These are phyloP conservation scores for Nannoperca obscura DNA, from an alignment of 2,797 vertebrate species.

Conservation along the genomic window DNA sequence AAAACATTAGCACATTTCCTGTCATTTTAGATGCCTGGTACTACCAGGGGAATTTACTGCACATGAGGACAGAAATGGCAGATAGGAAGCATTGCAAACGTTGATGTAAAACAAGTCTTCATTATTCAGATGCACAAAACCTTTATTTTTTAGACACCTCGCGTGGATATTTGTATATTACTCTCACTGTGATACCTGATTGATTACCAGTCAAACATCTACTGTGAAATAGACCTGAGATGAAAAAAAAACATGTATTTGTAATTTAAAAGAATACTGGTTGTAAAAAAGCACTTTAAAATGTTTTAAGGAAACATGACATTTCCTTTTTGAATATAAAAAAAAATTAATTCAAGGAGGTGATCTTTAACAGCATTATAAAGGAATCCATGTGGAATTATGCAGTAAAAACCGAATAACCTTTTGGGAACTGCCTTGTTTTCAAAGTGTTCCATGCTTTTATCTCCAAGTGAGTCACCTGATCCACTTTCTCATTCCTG, in stretches of 20 bases:
- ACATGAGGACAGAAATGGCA: background rate
- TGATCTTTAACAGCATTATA: slow-evolving; percentile 11
- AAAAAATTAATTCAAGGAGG: slow-evolving; percentile 7
- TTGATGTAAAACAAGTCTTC: background rate
- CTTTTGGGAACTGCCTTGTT: slow-evolving; percentile 20
- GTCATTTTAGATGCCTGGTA: slow-evolving; percentile 2
- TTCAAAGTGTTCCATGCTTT: slow-evolving; percentile 32
- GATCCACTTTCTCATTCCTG: slow-evolving; percentile 50
- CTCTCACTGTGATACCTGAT: background rate
- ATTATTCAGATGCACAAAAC: slow-evolving; percentile 19
- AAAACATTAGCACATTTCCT: slow-evolving; percentile 12
- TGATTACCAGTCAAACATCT: background rate
- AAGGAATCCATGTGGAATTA: slow-evolving; percentile 11
- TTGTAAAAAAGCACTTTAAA: background rate
- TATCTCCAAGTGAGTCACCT: slow-evolving; percentile 60
- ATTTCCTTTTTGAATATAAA: slow-evolving; percentile 36
- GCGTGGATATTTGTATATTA: background rate
- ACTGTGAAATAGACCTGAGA: background rate
- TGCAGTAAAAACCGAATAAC: slow-evolving; percentile 26
- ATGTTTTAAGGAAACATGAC: background rate
- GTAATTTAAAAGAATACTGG: background rate
- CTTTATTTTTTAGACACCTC: background rate
- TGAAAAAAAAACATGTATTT: background rate
- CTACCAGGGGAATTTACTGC: background rate
- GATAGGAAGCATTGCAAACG: background rate